Base-by-base conservation (phyloP, 2,113 vertebrate species). In the Pelecanus crispus region DNA sequence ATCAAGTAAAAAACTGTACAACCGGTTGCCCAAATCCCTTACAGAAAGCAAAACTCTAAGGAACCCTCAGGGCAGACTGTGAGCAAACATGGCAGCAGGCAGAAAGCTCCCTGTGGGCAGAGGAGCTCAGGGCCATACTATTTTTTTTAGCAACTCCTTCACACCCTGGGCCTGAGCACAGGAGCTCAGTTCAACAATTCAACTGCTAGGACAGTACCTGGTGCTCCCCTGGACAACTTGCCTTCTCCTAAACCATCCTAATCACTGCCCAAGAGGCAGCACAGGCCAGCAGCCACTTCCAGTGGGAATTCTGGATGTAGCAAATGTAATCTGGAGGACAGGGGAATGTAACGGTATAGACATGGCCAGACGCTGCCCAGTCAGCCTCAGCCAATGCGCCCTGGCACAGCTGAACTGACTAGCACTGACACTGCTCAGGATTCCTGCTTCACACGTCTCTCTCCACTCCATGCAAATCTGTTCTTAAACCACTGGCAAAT, bases 301-400 rank as follows among this genome's bases (percentile, higher is more conserved):
- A 66, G 34, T 3, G 59, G 36, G 13, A 20, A 52, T 42, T 79
- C 56, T 47, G 66, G 29, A 55, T 1, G 7, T 26, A 71, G 47
- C 11, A 73, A 71, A 9, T 4, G 7, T 31, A 36, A 21, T 11
- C 1, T 52, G 55, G 61, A 63, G 42, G 44, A 36, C 29, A 42
- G 40, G 21, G 53, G 38, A 59, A 87, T 2, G 24, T 9, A 65
- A 29, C 0, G 2, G 65, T 4, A 18, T 0, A 73, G 50, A 53
- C 72, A 61, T 0, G 0, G 75, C 13, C 74, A 86, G 29, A 38
- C 11, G 32, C 31, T 61, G 81, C 44, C 40, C 62, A 56, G 38
- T 3, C 65, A 79, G 79, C 52, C 73, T 62, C 45, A 52, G n/a
- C 44, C 63, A 68, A 16, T 3, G 2, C 0, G 1, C 28, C 45